phyloP scores from a whole-genome alignment of 1,140 invertebrate genomes.

The Bombus huntii region DNA sequence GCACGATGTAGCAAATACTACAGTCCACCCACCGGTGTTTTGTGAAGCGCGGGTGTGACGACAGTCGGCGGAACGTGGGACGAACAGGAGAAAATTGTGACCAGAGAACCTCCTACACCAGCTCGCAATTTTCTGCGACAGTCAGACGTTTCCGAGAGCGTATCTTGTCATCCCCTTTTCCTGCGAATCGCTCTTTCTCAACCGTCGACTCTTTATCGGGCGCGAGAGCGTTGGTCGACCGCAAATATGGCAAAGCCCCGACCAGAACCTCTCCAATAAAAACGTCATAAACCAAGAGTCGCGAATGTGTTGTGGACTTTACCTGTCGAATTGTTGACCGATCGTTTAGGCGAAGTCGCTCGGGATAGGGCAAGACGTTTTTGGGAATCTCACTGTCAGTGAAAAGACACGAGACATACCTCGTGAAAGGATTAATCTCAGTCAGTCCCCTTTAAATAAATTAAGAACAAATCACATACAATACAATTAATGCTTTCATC shows the following conservation, averaged over 20 bases:
- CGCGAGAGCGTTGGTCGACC: not conserved
- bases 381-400: too few relatives aligned
- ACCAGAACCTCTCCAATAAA: not conserved
- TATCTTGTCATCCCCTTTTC: slow-evolving; percentile 21
- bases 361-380: too few relatives aligned
- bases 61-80: slow-evolving; percentile 55
- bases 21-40: slow-evolving; percentile 26
- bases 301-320: not conserved
- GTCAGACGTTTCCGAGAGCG: slow-evolving; percentile 8
- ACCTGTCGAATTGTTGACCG: too few relatives aligned
- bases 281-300: not conserved
- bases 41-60: slow-evolving; percentile 52
- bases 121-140: slow-evolving; percentile 39
- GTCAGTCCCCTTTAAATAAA: too few relatives aligned
- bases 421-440: too few relatives aligned
- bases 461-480: too few relatives aligned
- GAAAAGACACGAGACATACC: too few relatives aligned
- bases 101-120: slow-evolving; percentile 32
- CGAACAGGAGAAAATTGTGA: slow-evolving; percentile 57
- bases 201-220: not conserved
- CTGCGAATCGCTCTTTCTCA: not conserved
- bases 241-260: slow-evolving; percentile 7
- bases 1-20: slow-evolving; percentile 17
- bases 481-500: too few relatives aligned
- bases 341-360: too few relatives aligned